These are phyloP conservation scores for Prostheceraeus crozeri DNA, from an alignment of 2,888 invertebrate species.

Conservation along the genomic window DNA sequence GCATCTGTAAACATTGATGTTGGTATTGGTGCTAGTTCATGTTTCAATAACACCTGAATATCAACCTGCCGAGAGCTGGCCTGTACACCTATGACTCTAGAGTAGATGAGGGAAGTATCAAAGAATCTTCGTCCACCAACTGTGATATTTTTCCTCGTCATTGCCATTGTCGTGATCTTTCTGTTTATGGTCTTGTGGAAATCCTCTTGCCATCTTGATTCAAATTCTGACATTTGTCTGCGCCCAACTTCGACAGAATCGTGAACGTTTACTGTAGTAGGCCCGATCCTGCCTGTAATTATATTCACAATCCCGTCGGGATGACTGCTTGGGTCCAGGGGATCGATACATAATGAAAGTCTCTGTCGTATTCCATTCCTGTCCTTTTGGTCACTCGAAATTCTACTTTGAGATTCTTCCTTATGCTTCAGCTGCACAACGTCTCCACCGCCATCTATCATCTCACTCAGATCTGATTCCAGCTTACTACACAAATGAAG, in stretches of 20 bases:
- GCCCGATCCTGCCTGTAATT: background rate
- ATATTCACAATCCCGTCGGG: background rate
- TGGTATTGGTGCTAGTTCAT: slow-evolving; percentile 40
- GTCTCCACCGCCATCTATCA: background rate
- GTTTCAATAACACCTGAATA: slow-evolving; percentile 32
- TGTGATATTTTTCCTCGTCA: slow-evolving; percentile 26
- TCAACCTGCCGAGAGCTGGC: slow-evolving; percentile 26
- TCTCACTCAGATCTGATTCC: background rate
- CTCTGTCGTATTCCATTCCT: background rate
- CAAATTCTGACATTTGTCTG: background rate
- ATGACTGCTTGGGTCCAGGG: slow-evolving; percentile 10
- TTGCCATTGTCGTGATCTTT: slow-evolving; percentile 28
- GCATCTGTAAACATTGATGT: slow-evolving; percentile 39
- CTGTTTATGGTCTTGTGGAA: slow-evolving; percentile 1
- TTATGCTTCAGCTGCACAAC: background rate
- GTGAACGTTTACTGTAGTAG: slow-evolving; percentile 4
- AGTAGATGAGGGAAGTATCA: slow-evolving; percentile 36
- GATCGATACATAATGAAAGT: background rate
- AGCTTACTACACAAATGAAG: slow-evolving; percentile 5
- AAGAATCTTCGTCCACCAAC: slow-evolving; percentile 28
- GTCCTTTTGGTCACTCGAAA: background rate
- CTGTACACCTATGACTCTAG: slow-evolving; percentile 35
- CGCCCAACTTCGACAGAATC: background rate
- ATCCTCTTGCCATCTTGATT: background rate
- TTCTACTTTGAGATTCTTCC: background rate